A percentile compares a stretch with the other conserved stretches of the same genome.
Conservation (phyloP, 1,140 invertebrate genomes). For the Sycophaga agraensis region DNA sequence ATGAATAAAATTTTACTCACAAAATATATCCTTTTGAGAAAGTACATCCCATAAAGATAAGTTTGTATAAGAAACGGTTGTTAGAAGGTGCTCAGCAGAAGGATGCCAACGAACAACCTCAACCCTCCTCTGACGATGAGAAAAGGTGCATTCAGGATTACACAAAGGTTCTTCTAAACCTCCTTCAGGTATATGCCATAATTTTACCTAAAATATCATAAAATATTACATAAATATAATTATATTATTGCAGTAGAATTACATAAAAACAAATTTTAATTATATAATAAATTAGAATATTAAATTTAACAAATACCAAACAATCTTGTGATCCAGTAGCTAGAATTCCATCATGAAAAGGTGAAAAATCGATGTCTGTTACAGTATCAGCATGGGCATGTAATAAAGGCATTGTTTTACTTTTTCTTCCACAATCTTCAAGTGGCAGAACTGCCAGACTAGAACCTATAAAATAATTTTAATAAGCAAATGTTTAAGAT, state of each 20-base stretch:
- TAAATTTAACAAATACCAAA: conserved; percentile 59
- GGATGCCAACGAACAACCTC: conserved; percentile 87
- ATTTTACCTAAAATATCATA: conserved; percentile 66
- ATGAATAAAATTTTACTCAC: conserved; percentile 48
- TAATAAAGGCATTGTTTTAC: conserved; percentile 79
- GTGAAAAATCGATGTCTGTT: conserved; percentile 93
- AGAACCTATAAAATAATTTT: conserved; percentile 63
- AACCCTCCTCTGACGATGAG: conserved; percentile 77
- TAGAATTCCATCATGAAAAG: conserved; percentile 88
- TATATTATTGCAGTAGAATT: background rate
- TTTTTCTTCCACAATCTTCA: conserved; percentile 83
- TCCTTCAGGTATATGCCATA: conserved; percentile 82
- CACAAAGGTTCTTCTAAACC: conserved; percentile 77
- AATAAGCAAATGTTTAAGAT: no score
- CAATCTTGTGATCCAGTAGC: conserved; percentile 90
- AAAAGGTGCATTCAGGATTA: conserved; percentile 77
- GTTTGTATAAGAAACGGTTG: conserved; percentile 78
- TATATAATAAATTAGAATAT: no score
- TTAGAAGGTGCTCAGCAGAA: conserved; percentile 78
- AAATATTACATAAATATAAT: background rate
- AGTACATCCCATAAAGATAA: conserved; percentile 86
- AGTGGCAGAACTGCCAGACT: conserved; percentile 84
- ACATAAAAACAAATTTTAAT: background rate
- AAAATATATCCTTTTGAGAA: conserved; percentile 77
- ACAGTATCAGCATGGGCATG: conserved; percentile 87